phyloP scores from a whole-genome alignment of 2,888 invertebrate genomes.

The Masnerella sp. region DNA sequence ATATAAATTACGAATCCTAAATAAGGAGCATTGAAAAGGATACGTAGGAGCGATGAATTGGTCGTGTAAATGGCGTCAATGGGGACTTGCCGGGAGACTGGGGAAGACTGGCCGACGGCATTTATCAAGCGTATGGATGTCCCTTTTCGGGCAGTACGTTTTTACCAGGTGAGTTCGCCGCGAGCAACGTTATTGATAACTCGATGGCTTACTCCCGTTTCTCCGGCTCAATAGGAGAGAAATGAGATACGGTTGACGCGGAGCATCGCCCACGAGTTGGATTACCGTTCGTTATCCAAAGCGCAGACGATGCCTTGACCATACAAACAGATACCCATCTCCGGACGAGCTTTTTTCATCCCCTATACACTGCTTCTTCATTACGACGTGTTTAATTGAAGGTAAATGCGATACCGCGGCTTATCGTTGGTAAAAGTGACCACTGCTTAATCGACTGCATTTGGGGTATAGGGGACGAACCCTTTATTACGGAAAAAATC shows the following conservation, averaged over 20 bases:
- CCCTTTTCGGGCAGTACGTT: slow-evolving; percentile 41
- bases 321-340: slow-evolving; percentile 3
- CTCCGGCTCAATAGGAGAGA: slow-evolving; percentile 49
- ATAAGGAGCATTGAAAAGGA: background rate
- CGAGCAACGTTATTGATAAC: slow-evolving; percentile 54
- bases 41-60: slow-evolving; percentile 25
- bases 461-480: too few species aligned
- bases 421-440: background rate
- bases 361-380: slow-evolving; percentile 24
- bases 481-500: too few species aligned
- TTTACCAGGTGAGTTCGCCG: slow-evolving; percentile 22
- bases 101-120: slow-evolving; percentile 22
- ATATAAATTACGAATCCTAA: slow-evolving; percentile 1
- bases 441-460: too few species aligned
- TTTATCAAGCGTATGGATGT: slow-evolving; percentile 49
- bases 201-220: slow-evolving; percentile 41
- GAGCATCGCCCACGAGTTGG: slow-evolving; percentile 5
- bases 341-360: slow-evolving; percentile 18
- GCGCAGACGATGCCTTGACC: slow-evolving; percentile 14
- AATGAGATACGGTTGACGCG: slow-evolving; percentile 60
- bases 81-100: slow-evolving; percentile 19
- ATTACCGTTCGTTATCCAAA: slow-evolving; percentile 21
- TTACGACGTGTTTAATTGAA: slow-evolving; percentile 36
- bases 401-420: slow-evolving; percentile 1
- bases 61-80: slow-evolving; percentile 42